Evolutionary conservation across 2,888 invertebrate species (phyloP), one percentile per base, ranked within the genome.

Genomic region (Plebejus argus): DNA sequence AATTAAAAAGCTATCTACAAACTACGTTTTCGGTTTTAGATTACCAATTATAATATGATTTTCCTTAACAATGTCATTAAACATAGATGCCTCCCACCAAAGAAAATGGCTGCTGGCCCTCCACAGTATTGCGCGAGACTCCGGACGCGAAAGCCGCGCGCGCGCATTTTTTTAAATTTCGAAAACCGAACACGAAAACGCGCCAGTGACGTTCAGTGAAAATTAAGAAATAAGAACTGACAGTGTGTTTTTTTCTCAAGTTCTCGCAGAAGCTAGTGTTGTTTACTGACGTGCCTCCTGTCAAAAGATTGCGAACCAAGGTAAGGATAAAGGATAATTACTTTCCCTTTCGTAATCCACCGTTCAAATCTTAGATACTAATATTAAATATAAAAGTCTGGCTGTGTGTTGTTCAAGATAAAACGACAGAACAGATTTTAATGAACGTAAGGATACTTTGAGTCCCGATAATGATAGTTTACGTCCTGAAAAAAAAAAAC

Each of bases 81-180:
- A 72, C 49, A 49, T 23, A 72, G 72, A 72, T 72, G 72, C 72
- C 89, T 89, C 90, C 92, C 91, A 87, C 91, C 89, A 88, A 82
- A 83, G 90, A 90, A 92, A 91, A 91, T 90, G 91, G 91, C 91
- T 86, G 89, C 82, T 84, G 78, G 76, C 79, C 76, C 77, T 81
- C 86, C 87, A 87, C 90, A 92, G 91, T 91, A 88, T 84, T 86
- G 89, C 88, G 91, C 89, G 89, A 88, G 90, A 86, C 85, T 83
- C 82, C 83, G 85, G 83, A 84, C 89, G 91, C 87, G 85, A 79
- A 89, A 92, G 90, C 92, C 87, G 88, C 75, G 45, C 77, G 35
- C 82, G 84, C 85, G 80, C 80, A 80, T 78, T 80, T 84, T 84
- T 81, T 78, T 82, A 85, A 84, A 78, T 82, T 79, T 81, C 71